Evolutionary conservation across 2,113 vertebrate species (phyloP).

Genomic region (Platichthys flesus): DNA sequence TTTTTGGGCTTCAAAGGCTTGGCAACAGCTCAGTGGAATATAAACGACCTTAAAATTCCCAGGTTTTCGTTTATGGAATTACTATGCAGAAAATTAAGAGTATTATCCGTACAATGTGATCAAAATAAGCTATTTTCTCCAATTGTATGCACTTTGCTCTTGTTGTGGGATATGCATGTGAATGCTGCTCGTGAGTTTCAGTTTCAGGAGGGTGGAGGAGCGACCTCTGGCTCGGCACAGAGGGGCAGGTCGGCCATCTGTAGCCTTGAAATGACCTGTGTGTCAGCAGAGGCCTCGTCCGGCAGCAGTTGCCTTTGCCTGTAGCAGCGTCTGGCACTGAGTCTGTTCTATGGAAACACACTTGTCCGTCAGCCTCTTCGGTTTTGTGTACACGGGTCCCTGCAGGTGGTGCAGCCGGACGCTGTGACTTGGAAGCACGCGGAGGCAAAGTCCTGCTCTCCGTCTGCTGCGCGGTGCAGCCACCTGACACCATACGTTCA

Average conservation of each 20-base stretch:
- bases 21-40: conserved; percentile 70
- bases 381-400: conserved; percentile 26
- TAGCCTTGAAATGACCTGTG: conserved; percentile 52
- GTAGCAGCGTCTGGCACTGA: conserved; percentile 17
- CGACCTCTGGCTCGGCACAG: conserved; percentile 32
- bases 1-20: conserved; percentile 70
- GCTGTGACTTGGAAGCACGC: background rate
- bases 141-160: conserved; percentile 32
- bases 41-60: conserved; percentile 65
- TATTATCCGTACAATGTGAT: conserved; percentile 42
- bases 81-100: conserved; percentile 38
- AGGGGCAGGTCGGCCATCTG: conserved; percentile 50
- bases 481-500: conserved; percentile 38
- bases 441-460: conserved; percentile 9
- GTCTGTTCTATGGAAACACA: conserved; percentile 21
- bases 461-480: conserved; percentile 36
- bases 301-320: conserved; percentile 46
- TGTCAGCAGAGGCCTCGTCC: conserved; percentile 38
- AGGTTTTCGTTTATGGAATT: conserved; percentile 55
- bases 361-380: conserved; percentile 8
- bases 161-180: background rate
- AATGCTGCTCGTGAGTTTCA: background rate
- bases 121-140: conserved; percentile 42
- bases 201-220: conserved; percentile 10
- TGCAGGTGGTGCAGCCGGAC: conserved; percentile 1